phyloP scores from a whole-genome alignment of 2,888 invertebrate species.

The Beris chalybata region DNA sequence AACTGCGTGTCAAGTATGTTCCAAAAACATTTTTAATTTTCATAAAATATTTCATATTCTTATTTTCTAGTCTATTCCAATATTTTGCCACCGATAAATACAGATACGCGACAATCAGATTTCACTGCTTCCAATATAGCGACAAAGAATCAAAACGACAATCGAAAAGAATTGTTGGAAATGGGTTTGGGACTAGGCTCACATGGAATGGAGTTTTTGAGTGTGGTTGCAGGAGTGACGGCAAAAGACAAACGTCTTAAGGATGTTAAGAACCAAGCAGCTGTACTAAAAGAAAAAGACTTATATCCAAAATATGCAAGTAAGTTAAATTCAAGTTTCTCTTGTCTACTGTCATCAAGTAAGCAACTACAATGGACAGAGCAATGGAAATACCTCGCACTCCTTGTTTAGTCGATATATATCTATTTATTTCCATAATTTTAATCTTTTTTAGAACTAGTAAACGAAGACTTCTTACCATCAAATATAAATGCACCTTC shows the following conservation, averaged over 20 bases:
- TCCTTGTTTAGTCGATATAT: neutral
- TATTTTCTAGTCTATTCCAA: slow-evolving; percentile 53
- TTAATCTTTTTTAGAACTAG: slow-evolving; percentile 44
- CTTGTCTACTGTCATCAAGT: too few species aligned
- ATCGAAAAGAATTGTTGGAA: slow-evolving; percentile 55
- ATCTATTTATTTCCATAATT: neutral
- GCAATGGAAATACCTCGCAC: neutral
- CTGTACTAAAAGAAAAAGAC: slow-evolving; percentile 49
- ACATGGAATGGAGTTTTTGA: slow-evolving; percentile 61
- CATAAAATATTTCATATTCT: neutral
- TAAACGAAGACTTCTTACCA: slow-evolving; percentile 50
- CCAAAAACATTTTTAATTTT: slow-evolving; percentile 15
- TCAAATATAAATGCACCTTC: slow-evolving; percentile 44
- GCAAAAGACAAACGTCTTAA: slow-evolving; percentile 89
- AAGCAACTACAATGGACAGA: neutral
- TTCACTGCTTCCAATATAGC: slow-evolving; percentile 39
- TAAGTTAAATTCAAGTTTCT: slow-evolving; percentile 35
- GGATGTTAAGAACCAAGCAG: slow-evolving; percentile 71
- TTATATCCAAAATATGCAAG: slow-evolving; percentile 47
- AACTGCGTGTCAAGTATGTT: slow-evolving; percentile 60
- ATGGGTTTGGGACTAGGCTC: slow-evolving; percentile 54
- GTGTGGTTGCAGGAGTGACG: slow-evolving; percentile 81
- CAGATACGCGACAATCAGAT: slow-evolving; percentile 47
- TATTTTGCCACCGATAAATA: slow-evolving; percentile 47
- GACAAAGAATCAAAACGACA: slow-evolving; percentile 37